These are phyloP conservation scores for Uloborus plumipes DNA, from an alignment of 2,888 invertebrate genomes.

Conservation along the genomic window DNA sequence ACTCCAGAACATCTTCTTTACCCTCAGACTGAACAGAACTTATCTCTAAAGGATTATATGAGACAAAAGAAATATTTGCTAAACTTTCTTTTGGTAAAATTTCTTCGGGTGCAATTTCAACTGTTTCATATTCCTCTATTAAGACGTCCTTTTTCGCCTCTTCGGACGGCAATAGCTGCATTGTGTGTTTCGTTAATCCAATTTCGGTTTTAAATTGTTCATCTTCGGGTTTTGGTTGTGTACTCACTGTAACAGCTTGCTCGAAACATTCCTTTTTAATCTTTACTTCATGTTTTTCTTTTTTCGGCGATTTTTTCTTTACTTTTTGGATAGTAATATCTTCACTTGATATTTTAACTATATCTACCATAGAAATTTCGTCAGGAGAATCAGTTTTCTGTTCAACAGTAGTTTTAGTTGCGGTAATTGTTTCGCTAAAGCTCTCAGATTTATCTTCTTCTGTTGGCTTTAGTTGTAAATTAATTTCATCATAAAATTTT, in stretches of 20 bases:
- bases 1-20: constrained; percentile 15
- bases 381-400: not conserved
- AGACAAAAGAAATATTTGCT: constrained; percentile 46
- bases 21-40: constrained; percentile 32
- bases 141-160: not conserved
- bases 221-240: too few relatives aligned
- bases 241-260: too few relatives aligned
- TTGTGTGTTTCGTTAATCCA: too few relatives aligned
- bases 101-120: constrained; percentile 42
- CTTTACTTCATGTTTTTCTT: too few relatives aligned
- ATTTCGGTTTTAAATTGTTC: too few relatives aligned
- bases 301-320: too few relatives aligned
- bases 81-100: constrained; percentile 9
- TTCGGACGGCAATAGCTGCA: too few relatives aligned
- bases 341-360: too few relatives aligned
- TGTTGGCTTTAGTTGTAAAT: not conserved
- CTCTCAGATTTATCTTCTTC: not conserved
- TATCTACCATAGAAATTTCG: too few relatives aligned
- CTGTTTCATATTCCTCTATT: constrained; percentile 31
- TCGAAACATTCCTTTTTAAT: too few relatives aligned
- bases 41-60: constrained; percentile 38
- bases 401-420: not conserved
- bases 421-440: not conserved
- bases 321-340: too few relatives aligned
- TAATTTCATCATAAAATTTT: constrained; percentile 1